Conservation (phyloP, 2,113 vertebrate species). For the Tauraco erythrolophus region DNA sequence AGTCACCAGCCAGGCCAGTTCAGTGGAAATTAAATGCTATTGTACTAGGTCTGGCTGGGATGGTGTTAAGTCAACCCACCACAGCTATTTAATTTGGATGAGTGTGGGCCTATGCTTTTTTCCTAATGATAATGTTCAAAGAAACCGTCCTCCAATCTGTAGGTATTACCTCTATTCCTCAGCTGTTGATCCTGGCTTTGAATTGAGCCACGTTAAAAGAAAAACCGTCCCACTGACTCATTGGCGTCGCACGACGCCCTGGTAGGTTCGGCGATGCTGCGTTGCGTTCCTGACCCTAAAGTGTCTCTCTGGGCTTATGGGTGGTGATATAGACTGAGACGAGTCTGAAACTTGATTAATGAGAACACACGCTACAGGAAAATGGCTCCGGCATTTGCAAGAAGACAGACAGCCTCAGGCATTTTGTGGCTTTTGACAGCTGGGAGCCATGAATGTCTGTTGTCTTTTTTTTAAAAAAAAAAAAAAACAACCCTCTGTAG, state of each 20-base stretch:
- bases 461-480: slow-evolving; percentile 1
- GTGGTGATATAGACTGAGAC: background rate
- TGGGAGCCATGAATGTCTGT: slow-evolving; percentile 51
- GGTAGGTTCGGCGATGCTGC: background rate
- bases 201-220: background rate
- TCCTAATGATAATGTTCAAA: background rate
- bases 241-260: rapidly evolving
- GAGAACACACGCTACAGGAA: slow-evolving; percentile 14
- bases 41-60: background rate
- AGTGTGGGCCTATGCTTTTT: background rate
- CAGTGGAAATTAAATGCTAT: background rate
- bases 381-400: slow-evolving; percentile 39
- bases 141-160: background rate
- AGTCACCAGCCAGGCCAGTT: background rate
- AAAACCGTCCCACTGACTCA: background rate
- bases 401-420: slow-evolving; percentile 62
- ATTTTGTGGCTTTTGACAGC: slow-evolving; percentile 64
- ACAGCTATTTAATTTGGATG: background rate
- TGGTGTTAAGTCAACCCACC: background rate
- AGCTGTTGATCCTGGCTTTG: background rate
- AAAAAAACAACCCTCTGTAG: background rate
- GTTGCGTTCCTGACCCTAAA: background rate
- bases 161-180: background rate
- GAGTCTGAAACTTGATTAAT: slow-evolving; percentile 42
- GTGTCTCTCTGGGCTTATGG: background rate